A percentile compares a stretch with the other conserved stretches of the same genome.
phyloP scores from a whole-genome alignment of 2,888 invertebrate species.

The Marasmarcha lunaedactyla region DNA sequence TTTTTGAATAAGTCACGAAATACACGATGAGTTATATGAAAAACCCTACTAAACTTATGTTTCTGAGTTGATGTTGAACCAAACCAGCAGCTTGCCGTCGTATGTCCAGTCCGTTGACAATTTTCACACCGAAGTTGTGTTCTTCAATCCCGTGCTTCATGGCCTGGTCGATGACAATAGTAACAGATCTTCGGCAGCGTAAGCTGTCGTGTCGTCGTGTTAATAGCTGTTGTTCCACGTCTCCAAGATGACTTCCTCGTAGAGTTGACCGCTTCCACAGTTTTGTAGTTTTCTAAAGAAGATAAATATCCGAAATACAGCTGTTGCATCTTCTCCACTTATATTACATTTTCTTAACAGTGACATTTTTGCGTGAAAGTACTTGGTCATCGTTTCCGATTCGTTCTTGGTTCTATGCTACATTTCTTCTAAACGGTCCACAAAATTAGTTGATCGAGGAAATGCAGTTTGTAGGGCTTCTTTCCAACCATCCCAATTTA shows the following conservation, averaged over 20 bases:
- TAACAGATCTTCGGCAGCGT: constrained; percentile 10
- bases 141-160: constrained; percentile 13
- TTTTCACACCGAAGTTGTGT: constrained; percentile 9
- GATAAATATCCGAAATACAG: constrained; percentile 18
- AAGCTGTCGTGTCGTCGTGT: background rate
- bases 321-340: too few relatives aligned
- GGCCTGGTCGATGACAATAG: constrained; percentile 12
- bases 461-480: too few relatives aligned
- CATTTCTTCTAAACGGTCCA: too few relatives aligned
- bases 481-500: too few relatives aligned
- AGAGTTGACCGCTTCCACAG: constrained; percentile 4
- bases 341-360: too few relatives aligned
- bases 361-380: too few relatives aligned
- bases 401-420: too few relatives aligned
- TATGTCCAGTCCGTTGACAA: constrained; percentile 14
- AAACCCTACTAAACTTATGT: constrained; percentile 9
- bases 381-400: too few relatives aligned
- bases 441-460: too few relatives aligned
- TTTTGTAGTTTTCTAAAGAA: constrained; percentile 15
- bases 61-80: constrained; percentile 2
- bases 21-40: constrained; percentile 2
- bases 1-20: constrained; percentile 7
- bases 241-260: constrained; percentile 9
- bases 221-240: constrained; percentile 1
- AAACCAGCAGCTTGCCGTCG: constrained; percentile 12